phyloP scores from a whole-genome alignment of 2,888 invertebrate species.

The Habroteleia sp. region DNA sequence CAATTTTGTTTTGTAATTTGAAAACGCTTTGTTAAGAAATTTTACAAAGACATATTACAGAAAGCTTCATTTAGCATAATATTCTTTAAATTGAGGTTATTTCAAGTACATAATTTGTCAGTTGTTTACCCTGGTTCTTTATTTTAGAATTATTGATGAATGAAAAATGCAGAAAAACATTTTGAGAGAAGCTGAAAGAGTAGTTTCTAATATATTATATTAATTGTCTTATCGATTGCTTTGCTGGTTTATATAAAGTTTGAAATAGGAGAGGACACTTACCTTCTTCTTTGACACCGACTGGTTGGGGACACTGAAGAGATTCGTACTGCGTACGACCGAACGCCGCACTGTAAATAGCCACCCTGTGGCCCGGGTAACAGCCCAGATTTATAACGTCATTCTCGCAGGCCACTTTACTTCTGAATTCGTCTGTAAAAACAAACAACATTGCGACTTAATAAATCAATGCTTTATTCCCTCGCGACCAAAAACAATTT shows the following conservation, averaged over 20 bases:
- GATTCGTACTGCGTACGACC: conserved; percentile 94
- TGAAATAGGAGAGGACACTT: conserved; percentile 81
- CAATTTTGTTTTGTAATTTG: no score
- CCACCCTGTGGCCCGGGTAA: conserved; percentile 92
- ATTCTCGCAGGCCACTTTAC: conserved; percentile 96
- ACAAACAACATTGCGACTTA: conserved; percentile 20
- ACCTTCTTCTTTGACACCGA: conserved; percentile 94
- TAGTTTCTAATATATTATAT: conserved; percentile 39
- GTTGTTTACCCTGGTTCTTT: conserved; percentile 2
- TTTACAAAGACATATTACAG: no score
- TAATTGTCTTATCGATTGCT: conserved; percentile 41
- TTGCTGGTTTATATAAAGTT: conserved; percentile 45
- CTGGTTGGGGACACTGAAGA: conserved; percentile 91
- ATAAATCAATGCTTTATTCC: conserved; percentile 4
- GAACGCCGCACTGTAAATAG: conserved; percentile 95
- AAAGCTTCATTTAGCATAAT: no score
- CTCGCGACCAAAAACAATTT: no score
- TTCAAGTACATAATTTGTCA: no score
- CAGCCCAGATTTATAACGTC: conserved; percentile 93
- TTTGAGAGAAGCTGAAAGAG: neutral
- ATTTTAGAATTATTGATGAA: conserved; percentile 13
- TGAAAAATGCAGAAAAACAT: conserved; percentile 34
- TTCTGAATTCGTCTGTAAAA: conserved; percentile 93
- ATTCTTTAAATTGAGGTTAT: no score
- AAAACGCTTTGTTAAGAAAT: no score